Evolutionary conservation across 2,113 vertebrate species (phyloP).

Genomic region (Nothocercus nigrocapillus): DNA sequence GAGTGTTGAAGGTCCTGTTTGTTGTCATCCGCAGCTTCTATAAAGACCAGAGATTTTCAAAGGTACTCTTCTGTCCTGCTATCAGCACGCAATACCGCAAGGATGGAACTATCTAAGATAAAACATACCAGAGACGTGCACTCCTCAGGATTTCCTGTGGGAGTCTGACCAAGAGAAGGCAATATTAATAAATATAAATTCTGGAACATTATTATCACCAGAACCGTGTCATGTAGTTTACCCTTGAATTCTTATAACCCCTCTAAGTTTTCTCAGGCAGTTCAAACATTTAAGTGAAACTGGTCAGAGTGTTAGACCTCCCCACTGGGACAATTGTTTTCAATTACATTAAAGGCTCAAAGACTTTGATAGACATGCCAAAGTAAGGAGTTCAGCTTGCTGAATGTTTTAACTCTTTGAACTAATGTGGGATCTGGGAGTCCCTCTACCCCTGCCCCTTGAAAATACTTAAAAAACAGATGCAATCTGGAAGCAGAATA

Average conservation of each 20-base stretch:
- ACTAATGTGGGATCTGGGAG: conserved; percentile 59
- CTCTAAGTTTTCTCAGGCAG: conserved; percentile 70
- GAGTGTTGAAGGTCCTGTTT: conserved; percentile 89
- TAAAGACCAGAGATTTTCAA: conserved; percentile 81
- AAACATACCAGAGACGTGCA: conserved; percentile 80
- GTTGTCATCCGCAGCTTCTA: conserved; percentile 83
- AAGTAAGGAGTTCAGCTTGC: conserved; percentile 73
- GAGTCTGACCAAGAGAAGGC: conserved; percentile 80
- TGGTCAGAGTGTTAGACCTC: conserved; percentile 73
- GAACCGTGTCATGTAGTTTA: conserved; percentile 67
- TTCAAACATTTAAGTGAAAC: conserved; percentile 75
- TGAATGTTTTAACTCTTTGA: conserved; percentile 75
- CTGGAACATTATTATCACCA: conserved; percentile 79
- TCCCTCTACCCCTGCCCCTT: conserved; percentile 48
- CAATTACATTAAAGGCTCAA: conserved; percentile 78
- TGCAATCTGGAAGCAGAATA: conserved; percentile 54
- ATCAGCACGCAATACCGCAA: conserved; percentile 75
- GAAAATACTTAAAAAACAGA: conserved; percentile 71
- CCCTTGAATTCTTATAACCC: conserved; percentile 77
- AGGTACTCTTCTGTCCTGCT: conserved; percentile 78
- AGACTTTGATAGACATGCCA: conserved; percentile 69
- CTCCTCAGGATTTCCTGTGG: conserved; percentile 84
- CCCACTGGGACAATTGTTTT: conserved; percentile 77
- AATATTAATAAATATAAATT: conserved; percentile 86
- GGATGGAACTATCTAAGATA: conserved; percentile 80